A percentile compares a stretch with the other conserved stretches of the same genome.
phyloP scores from a whole-genome alignment of 2,888 invertebrate genomes.

The Oscheius sp. region DNA sequence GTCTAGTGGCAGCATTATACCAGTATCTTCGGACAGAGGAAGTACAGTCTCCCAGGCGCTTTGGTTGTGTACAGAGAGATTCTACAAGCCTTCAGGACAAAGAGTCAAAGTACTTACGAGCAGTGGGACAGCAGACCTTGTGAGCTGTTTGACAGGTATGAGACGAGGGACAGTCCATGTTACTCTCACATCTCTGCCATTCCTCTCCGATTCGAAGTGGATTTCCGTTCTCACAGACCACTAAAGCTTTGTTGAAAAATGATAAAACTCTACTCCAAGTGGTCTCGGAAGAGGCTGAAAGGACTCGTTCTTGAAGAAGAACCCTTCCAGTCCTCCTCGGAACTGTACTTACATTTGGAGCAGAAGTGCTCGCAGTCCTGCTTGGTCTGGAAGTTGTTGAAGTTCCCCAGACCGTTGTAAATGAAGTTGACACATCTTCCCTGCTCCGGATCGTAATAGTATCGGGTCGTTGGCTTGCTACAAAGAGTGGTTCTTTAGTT shows the following conservation, averaged over 20 bases:
- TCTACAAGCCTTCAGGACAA: constrained; percentile 43
- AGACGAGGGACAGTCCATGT: constrained; percentile 63
- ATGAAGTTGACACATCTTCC: constrained; percentile 67
- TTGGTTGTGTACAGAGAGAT: constrained; percentile 69
- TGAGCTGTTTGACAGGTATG: constrained; percentile 66
- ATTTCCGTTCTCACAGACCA: constrained; percentile 70
- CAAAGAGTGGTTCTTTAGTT: not conserved
- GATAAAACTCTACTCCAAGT: constrained; percentile 11
- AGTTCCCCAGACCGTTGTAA: constrained; percentile 70
- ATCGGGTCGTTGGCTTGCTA: constrained; percentile 62
- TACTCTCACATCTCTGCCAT: constrained; percentile 68
- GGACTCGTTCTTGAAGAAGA: not conserved
- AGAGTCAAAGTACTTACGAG: constrained; percentile 52
- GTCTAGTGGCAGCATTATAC: constrained; percentile 68
- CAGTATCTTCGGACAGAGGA: constrained; percentile 63
- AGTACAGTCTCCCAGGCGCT: constrained; percentile 68
- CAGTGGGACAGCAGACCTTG: constrained; percentile 71
- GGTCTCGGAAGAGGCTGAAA: constrained; percentile 10
- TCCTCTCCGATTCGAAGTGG: constrained; percentile 69
- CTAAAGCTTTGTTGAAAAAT: constrained; percentile 46
- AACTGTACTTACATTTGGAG: constrained; percentile 57
- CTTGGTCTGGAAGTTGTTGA: constrained; percentile 69
- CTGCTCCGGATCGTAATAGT: constrained; percentile 68
- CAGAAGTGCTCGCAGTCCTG: constrained; percentile 70
- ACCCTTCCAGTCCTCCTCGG: not conserved